These are phyloP conservation scores for Semnopithecus entellus DNA, from an alignment of 2,113 vertebrate species.

Conservation along the genomic window DNA sequence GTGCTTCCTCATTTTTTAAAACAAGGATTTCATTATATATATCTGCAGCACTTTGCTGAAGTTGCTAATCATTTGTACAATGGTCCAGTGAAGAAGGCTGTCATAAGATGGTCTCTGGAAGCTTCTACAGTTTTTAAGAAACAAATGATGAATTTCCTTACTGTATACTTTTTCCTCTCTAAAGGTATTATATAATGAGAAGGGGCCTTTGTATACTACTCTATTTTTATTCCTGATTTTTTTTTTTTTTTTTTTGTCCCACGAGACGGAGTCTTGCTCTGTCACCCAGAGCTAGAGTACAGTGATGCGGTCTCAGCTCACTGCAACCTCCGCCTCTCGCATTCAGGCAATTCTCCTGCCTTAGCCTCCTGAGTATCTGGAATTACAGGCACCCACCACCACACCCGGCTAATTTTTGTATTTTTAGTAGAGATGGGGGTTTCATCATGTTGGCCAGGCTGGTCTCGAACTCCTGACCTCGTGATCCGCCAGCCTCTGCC, in stretches of 20 bases:
- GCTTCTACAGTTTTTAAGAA: slow-evolving; percentile 7
- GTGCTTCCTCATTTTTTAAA: not conserved
- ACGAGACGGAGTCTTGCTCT: too few species aligned
- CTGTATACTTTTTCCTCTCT: not conserved
- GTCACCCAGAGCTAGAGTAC: too few species aligned
- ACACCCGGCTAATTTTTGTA: too few species aligned
- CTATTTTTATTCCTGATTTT: not conserved
- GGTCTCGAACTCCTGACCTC: too few species aligned
- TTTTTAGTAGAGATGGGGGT: too few species aligned
- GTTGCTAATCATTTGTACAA: not conserved
- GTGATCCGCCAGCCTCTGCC: fast-evolving
- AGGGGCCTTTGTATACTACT: not conserved
- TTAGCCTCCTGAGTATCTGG: too few species aligned
- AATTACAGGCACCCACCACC: too few species aligned
- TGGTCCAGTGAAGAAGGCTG: not conserved
- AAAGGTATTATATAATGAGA: not conserved
- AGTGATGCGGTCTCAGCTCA: too few species aligned
- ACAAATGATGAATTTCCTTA: not conserved
- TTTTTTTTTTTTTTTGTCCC: too few species aligned
- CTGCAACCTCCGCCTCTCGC: too few species aligned
- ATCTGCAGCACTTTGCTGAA: not conserved
- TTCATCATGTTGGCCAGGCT: too few species aligned
- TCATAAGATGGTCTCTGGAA: not conserved
- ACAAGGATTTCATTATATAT: not conserved
- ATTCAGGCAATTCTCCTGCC: too few species aligned